Conservation (phyloP, 2,113 vertebrate species). For the Urocynchramus pylzowi region DNA sequence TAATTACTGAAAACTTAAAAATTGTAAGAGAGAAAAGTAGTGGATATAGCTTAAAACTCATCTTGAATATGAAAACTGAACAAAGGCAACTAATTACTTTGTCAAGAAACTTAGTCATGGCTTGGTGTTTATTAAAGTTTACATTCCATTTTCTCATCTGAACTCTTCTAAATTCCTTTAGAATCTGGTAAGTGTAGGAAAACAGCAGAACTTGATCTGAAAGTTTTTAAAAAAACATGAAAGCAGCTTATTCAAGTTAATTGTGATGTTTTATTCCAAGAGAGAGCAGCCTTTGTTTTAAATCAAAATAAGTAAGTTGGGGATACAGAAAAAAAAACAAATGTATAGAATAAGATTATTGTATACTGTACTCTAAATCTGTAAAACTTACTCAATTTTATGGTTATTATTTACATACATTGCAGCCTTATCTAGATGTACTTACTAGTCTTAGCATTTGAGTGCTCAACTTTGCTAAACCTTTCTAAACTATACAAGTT, state of each 20-base stretch:
- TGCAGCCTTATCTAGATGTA: not conserved
- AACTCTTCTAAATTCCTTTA: not conserved
- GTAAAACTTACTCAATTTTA: not conserved
- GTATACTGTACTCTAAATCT: not conserved
- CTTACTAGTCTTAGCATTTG: not conserved
- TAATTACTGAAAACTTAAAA: not conserved
- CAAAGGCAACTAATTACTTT: not conserved
- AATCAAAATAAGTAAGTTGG: not conserved
- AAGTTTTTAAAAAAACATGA: not conserved
- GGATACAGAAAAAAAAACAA: not conserved
- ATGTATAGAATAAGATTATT: not conserved
- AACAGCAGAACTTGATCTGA: not conserved
- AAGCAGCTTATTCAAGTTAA: not conserved
- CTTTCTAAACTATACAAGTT: not conserved
- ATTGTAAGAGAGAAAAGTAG: not conserved
- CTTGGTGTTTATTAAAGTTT: not conserved
- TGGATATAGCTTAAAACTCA: not conserved
- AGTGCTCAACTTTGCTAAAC: not conserved
- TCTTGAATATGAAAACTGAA: not conserved
- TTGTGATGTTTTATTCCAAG: not conserved
- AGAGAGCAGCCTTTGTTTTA: not conserved
- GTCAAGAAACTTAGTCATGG: not conserved
- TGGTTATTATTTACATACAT: not conserved
- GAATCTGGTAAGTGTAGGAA: not conserved
- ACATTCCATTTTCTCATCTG: not conserved